A percentile compares a stretch with the other conserved stretches of the same genome.
Evolutionary conservation across 2,888 invertebrate species (phyloP).

Genomic region (Drosophila parthenogenetica): DNA sequence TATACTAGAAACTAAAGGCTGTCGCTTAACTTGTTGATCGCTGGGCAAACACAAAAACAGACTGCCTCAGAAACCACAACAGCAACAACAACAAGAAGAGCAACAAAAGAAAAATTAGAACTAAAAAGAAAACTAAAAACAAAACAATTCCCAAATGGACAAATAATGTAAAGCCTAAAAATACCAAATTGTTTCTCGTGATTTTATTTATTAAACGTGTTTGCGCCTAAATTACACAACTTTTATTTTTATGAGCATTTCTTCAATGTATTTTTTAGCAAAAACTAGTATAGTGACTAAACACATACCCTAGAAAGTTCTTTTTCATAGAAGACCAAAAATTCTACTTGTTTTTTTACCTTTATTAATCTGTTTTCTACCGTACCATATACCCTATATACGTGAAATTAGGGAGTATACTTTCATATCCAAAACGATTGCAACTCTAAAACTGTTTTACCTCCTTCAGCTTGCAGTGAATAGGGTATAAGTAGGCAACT

Average conservation of each 20-base stretch:
- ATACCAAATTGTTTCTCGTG: slow-evolving; percentile 17
- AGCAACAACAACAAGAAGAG: neutral
- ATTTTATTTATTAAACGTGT: slow-evolving; percentile 43
- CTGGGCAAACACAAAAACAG: slow-evolving; percentile 40
- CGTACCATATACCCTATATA: no score
- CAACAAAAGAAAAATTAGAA: slow-evolving; percentile 7
- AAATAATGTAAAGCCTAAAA: slow-evolving; percentile 40
- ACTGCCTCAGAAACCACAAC: slow-evolving; percentile 1
- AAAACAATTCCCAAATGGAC: slow-evolving; percentile 34
- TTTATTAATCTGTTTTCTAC: no score
- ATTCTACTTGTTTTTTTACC: neutral
- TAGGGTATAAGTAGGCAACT: no score
- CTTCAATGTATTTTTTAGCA: neutral
- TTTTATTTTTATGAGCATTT: neutral
- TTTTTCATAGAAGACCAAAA: neutral
- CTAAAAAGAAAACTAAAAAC: slow-evolving; percentile 4
- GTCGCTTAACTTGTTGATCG: slow-evolving; percentile 21
- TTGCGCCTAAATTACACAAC: slow-evolving; percentile 15
- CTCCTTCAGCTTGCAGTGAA: no score
- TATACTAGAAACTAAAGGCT: slow-evolving; percentile 40
- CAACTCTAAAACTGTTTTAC: no score
- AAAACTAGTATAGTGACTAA: neutral
- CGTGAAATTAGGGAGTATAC: no score
- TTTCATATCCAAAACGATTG: no score
- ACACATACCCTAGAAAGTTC: neutral